A percentile compares a stretch with the other conserved stretches of the same genome.
phyloP scores from a whole-genome alignment of 2,113 vertebrate species.

The Anser cygnoides region DNA sequence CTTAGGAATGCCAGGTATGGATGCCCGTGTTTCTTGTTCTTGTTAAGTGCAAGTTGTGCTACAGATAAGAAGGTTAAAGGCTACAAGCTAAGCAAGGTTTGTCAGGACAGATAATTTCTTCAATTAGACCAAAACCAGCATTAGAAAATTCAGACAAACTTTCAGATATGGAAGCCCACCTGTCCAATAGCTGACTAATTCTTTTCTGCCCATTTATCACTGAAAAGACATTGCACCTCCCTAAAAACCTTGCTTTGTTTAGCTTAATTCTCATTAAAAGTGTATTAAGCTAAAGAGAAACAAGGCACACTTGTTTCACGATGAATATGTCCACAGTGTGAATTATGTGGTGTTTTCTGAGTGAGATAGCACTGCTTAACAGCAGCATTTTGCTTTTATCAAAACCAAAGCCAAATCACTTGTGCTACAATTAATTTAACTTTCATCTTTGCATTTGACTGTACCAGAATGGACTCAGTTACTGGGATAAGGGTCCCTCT shows the following conservation, averaged over 20 bases:
- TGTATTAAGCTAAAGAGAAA: background rate
- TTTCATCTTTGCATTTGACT: background rate
- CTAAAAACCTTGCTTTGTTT: background rate
- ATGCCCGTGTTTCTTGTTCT: slow-evolving; percentile 30
- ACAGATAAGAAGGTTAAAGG: slow-evolving; percentile 33
- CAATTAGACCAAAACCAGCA: slow-evolving; percentile 1
- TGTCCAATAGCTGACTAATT: background rate
- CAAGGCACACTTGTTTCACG: slow-evolving; percentile 21
- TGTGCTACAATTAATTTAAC: background rate
- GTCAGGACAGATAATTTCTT: slow-evolving; percentile 52
- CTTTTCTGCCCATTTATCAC: slow-evolving; percentile 23
- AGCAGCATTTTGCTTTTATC: background rate
- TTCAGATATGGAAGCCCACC: slow-evolving; percentile 26
- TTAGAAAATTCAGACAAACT: slow-evolving; percentile 24
- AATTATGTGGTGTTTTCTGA: background rate
- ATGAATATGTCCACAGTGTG: background rate
- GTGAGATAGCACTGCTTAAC: background rate
- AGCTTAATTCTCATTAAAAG: slow-evolving; percentile 8
- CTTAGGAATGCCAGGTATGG: slow-evolving; percentile 21
- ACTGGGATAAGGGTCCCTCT: background rate
- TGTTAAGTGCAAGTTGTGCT: background rate
- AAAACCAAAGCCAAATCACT: background rate
- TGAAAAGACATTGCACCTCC: background rate
- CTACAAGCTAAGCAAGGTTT: slow-evolving; percentile 30
- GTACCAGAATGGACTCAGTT: background rate